These are phyloP conservation scores for Bovichtus diacanthus DNA, from an alignment of 2,797 vertebrate species.

Conservation along the genomic window DNA sequence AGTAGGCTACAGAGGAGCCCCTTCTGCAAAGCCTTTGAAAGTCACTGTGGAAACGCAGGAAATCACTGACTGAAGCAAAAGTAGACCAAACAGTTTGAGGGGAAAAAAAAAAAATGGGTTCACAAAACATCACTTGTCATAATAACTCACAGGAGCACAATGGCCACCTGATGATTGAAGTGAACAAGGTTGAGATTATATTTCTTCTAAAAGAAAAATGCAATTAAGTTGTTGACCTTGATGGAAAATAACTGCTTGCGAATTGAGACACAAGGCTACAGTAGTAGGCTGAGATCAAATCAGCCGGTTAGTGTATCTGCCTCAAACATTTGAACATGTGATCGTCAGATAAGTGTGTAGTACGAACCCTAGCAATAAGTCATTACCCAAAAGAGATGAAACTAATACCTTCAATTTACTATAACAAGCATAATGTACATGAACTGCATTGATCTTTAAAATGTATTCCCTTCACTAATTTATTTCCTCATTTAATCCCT, in stretches of 20 bases:
- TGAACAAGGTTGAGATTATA: conserved; percentile 1
- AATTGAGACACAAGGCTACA: background rate
- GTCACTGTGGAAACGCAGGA: conserved; percentile 43
- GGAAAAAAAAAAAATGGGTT: conserved; percentile 32
- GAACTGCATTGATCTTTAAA: background rate
- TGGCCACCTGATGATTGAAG: conserved; percentile 13
- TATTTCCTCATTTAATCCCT: conserved; percentile 24
- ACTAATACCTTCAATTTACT: conserved; percentile 15
- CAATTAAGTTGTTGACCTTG: conserved; percentile 36
- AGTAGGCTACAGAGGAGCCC: conserved; percentile 11
- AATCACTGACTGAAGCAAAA: conserved; percentile 49
- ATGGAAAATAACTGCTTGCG: conserved; percentile 20
- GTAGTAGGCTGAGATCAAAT: background rate
- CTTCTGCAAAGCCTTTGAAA: conserved; percentile 39
- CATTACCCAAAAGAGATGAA: conserved; percentile 14
- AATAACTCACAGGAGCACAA: conserved; percentile 31
- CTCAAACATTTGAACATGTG: conserved; percentile 8
- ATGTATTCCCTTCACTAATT: conserved; percentile 24
- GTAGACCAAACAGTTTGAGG: conserved; percentile 30
- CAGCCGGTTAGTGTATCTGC: background rate
- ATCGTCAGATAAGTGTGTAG: background rate
- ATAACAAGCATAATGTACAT: conserved; percentile 9
- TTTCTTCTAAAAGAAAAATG: conserved; percentile 25
- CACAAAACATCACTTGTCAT: conserved; percentile 27
- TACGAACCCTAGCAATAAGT: conserved; percentile 7